A percentile compares a stretch with the other conserved stretches of the same genome.
phyloP scores from a whole-genome alignment of 92 coral and sea anemone species.

The Porites cylindrica region DNA sequence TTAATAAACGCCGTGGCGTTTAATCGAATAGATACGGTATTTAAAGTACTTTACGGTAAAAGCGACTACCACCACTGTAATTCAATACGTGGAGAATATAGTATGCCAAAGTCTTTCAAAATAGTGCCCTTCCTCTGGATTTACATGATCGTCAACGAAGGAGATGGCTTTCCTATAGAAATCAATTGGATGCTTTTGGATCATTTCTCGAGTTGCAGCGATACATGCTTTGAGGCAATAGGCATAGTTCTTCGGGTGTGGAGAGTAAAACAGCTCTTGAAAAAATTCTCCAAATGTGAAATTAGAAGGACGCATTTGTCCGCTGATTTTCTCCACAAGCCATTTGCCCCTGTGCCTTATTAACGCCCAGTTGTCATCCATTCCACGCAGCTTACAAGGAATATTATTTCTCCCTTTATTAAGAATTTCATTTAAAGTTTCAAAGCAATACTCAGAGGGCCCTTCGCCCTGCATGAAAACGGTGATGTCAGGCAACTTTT shows the following conservation, averaged over 20 bases:
- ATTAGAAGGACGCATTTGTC: conserved; percentile 55
- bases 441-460: neutral
- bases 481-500: conserved; percentile 59
- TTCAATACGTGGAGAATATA: conserved; percentile 4
- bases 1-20: no score
- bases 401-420: neutral
- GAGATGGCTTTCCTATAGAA: conserved; percentile 58
- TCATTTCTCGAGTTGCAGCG: conserved; percentile 56
- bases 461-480: conserved; percentile 70
- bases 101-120: conserved; percentile 70
- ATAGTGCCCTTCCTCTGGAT: conserved; percentile 78
- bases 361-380: conserved; percentile 36
- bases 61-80: no score
- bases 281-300: conserved; percentile 52
- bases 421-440: conserved; percentile 12
- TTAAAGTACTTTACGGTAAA: no score
- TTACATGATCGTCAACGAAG: conserved; percentile 55
- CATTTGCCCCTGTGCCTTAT: conserved; percentile 40
- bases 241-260: conserved; percentile 18
- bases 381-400: neutral
- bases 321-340: neutral
- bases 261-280: conserved; percentile 25
- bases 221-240: conserved; percentile 49
- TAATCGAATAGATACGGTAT: no score
- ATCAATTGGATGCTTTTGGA: conserved; percentile 42